Conservation (phyloP, 2,888 invertebrate genomes). For the Nephrotoma appendiculata region DNA sequence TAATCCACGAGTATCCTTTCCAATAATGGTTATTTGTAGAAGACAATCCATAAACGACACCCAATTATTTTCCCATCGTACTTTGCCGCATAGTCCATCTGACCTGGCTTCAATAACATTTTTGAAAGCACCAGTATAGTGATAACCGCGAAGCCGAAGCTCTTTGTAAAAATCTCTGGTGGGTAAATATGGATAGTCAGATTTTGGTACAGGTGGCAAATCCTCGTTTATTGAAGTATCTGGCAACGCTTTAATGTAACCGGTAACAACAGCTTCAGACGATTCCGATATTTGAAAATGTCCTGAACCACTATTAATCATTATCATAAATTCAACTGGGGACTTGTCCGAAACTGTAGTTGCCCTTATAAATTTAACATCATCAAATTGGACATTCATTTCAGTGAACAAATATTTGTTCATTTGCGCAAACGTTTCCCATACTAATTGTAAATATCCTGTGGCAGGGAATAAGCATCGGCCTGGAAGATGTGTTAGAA, state of each 20-base stretch:
- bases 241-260: constrained; percentile 42
- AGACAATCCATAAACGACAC: constrained; percentile 79
- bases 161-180: constrained; percentile 56
- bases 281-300: constrained; percentile 51
- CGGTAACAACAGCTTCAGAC: constrained; percentile 53
- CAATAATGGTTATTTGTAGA: constrained; percentile 66
- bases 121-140: constrained; percentile 33
- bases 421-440: constrained; percentile 65
- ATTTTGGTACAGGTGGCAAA: constrained; percentile 16
- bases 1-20: constrained; percentile 50
- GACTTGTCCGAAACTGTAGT: constrained; percentile 59
- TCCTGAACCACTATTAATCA: constrained; percentile 45
- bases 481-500: neutral
- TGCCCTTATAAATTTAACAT: constrained; percentile 69
- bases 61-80: constrained; percentile 70
- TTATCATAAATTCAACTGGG: constrained; percentile 34
- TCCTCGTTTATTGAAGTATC: constrained; percentile 25
- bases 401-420: constrained; percentile 19
- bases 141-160: constrained; percentile 54
- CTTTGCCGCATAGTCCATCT: constrained; percentile 27
- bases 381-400: constrained; percentile 45
- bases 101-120: constrained; percentile 23
- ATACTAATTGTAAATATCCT: constrained; percentile 59
- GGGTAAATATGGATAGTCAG: constrained; percentile 29
- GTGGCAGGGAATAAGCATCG: constrained; percentile 53